These are phyloP conservation scores for Tapirus indicus DNA, from an alignment of 2,797 vertebrate species.

Conservation along the genomic window DNA sequence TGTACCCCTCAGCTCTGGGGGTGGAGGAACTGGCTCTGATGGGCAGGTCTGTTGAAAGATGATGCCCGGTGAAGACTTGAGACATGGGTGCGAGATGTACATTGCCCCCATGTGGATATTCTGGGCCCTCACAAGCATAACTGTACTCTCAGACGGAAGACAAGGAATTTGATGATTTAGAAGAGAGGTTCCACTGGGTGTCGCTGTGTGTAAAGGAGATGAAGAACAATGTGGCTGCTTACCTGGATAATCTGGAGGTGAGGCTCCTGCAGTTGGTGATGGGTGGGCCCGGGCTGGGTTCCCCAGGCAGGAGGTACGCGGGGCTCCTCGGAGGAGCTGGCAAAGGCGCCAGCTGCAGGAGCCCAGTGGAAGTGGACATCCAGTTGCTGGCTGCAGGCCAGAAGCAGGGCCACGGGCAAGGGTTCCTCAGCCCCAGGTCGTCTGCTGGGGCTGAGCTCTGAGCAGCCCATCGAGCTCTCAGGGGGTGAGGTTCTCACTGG, in stretches of 20 bases:
- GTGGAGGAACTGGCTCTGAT: background rate
- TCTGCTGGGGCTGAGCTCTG: background rate
- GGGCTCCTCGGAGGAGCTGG: background rate
- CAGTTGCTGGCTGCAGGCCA: background rate
- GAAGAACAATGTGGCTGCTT: conserved; percentile 92
- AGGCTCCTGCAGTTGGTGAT: background rate
- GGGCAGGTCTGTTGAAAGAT: background rate
- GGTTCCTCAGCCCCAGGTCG: background rate
- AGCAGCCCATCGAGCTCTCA: background rate
- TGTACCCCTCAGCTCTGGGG: background rate
- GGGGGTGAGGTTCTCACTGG: background rate
- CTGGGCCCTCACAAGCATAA: background rate
- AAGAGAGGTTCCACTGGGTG: conserved; percentile 93
- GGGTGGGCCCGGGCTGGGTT: background rate
- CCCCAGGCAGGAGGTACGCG: background rate
- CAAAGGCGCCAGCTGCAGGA: background rate
- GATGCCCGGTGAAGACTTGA: background rate
- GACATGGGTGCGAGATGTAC: fast-evolving
- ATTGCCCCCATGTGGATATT: conserved; percentile 30
- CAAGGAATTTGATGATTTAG: conserved; percentile 94
- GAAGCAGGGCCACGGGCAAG: background rate
- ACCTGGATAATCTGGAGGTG: conserved; percentile 93
- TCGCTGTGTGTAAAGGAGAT: conserved; percentile 91
- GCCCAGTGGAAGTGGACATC: background rate
- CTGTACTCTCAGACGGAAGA: conserved; percentile 90